These are phyloP conservation scores for Calidris pugnax DNA, from an alignment of 2,113 vertebrate genomes.

Conservation along the genomic window DNA sequence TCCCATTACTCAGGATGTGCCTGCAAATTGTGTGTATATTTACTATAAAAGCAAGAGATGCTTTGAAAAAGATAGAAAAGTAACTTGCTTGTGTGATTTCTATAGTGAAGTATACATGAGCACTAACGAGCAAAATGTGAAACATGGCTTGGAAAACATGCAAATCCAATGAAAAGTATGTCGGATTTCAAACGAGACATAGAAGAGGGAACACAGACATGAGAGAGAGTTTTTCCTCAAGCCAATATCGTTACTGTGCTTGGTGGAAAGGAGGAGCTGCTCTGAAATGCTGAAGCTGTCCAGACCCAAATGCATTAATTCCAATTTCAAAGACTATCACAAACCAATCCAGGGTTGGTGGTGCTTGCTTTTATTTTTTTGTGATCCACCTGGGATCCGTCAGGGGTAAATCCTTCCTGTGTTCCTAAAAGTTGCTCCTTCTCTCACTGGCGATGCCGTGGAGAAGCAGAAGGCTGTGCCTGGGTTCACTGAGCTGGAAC, in stretches of 20 bases:
- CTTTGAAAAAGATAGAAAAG: neutral
- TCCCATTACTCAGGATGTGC: neutral
- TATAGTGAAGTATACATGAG: neutral
- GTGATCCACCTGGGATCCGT: neutral
- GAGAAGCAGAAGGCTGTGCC: constrained; percentile 71
- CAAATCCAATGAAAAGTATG: neutral
- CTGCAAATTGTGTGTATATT: neutral
- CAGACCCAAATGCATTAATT: neutral
- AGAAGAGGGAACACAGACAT: neutral
- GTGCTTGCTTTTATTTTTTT: neutral
- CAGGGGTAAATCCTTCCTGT: neutral
- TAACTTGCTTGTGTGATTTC: neutral
- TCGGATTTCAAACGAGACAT: neutral
- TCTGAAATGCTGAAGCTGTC: neutral
- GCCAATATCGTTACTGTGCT: neutral
- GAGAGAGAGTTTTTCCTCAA: neutral
- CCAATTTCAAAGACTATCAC: neutral
- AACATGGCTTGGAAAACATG: neutral
- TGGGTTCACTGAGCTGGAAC: constrained; percentile 74
- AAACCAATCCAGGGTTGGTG: neutral
- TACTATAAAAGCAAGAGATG: neutral
- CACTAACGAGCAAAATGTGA: neutral
- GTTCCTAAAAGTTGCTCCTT: neutral
- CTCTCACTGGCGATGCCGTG: neutral
- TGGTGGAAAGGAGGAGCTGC: neutral